Conservation (phyloP, 2,888 invertebrate genomes). For the Dynastes grantii region DNA sequence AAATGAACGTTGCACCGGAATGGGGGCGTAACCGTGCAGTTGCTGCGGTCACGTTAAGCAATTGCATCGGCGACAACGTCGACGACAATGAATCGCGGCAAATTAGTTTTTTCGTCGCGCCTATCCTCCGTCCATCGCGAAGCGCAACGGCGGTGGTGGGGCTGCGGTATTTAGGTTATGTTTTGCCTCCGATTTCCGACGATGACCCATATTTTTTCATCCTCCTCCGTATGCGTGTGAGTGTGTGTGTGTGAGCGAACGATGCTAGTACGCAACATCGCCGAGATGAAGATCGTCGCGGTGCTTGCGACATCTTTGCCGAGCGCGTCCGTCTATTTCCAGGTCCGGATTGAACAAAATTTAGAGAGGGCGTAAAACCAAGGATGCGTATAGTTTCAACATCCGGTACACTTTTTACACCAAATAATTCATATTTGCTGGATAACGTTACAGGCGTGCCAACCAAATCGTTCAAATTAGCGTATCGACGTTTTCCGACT, state of each 20-base stretch:
- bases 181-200: constrained; percentile 61
- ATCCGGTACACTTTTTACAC: no score
- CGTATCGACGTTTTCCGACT: no score
- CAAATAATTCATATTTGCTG: no score
- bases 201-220: constrained; percentile 60
- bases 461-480: no score
- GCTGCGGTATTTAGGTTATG: constrained; percentile 62
- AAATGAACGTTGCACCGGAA: constrained; percentile 7
- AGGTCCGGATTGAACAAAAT: background rate
- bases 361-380: background rate
- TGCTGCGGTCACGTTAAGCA: constrained; percentile 8
- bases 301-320: constrained; percentile 42
- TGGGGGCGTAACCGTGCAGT: constrained; percentile 5
- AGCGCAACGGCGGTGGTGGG: constrained; percentile 33
- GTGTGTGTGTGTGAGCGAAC: background rate
- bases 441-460: no score
- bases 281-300: constrained; percentile 41
- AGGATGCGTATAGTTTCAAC: no score
- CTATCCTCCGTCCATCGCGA: constrained; percentile 13
- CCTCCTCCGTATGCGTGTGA: constrained; percentile 13
- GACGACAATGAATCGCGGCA: constrained; percentile 2
- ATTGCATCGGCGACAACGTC: constrained; percentile 23
- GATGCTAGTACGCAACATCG: constrained; percentile 37
- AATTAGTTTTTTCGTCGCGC: constrained; percentile 24
- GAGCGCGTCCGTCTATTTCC: constrained; percentile 22